Evolutionary conservation across 2,888 invertebrate species (phyloP), one percentile per base, ranked within the genome.

Genomic region (Hypolimnas misippus): DNA sequence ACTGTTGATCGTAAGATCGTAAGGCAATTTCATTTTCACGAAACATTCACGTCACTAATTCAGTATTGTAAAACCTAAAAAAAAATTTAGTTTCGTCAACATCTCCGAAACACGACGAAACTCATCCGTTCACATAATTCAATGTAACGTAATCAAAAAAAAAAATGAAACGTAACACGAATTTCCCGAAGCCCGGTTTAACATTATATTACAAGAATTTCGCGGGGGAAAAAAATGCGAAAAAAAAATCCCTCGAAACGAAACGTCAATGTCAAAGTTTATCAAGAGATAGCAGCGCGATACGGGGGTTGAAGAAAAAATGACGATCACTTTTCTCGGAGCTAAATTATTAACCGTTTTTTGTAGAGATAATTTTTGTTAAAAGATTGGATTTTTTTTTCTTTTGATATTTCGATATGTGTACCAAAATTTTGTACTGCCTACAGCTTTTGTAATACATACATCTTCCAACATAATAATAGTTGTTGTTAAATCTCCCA

Each of bases 211-310:
- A 42, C 10, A 42, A 16, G 8, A 42, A 7, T 42, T 42, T 8
- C 33, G 6, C 33, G 33, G 35, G 10, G 58, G 55, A 62, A 59
- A 56, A 67, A 67, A 52, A 56, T 38, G 29, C 44, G 42, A 33
- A 51, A 51, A 59, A 56, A 56, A 46, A 55, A 51, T 44, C 31
- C 50, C 54, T 42, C 42, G 54, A 49, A 55, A 25, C n/a, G 51
- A 50, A 56, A 6, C 59, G 51, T 59, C 63, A 65, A 67, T 65
- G 67, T 67, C 67, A 62, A 55, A 62, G 61, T 57, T 67, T 67
- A 65, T 69, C 67, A 67, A 46, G 17, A 63, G 65, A 67, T 64
- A 59, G 49, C 53, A 40, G 57, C 12, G 59, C 44, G 49, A 51
- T 44, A 55, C 29, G 59, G 16, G 35, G 55, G 49, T 19, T 42